Conservation (phyloP, 2,113 vertebrate species). For the Anguilla japonica region DNA sequence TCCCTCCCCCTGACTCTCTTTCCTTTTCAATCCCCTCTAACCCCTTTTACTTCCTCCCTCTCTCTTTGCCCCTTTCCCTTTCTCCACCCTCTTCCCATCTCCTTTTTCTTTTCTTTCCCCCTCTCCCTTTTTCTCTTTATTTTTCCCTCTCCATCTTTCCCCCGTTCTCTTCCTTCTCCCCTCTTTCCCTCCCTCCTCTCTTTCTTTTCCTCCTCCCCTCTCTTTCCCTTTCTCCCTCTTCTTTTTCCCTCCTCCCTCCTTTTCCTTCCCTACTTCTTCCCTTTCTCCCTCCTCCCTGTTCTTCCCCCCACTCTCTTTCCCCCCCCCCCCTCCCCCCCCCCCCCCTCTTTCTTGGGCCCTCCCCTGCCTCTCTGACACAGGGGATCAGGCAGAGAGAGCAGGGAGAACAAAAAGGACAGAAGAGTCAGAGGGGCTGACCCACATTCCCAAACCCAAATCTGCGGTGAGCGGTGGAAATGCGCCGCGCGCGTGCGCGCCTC, state of each 20-base stretch:
- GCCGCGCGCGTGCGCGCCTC: not conserved
- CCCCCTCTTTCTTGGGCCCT: not conserved
- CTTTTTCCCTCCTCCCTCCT: not conserved
- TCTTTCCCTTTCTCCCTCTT: not conserved
- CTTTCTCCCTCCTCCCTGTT: no score
- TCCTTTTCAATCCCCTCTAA: not conserved
- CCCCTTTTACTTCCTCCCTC: no score
- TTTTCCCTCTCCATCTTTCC: no score
- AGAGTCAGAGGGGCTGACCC: conserved; percentile 12
- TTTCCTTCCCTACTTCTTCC: no score
- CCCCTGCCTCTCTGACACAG: not conserved
- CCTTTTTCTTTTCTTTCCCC: no score
- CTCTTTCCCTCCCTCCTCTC: not conserved
- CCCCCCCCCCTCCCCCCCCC: not conserved
- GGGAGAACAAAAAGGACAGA: not conserved
- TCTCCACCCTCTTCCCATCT: no score
- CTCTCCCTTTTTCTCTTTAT: no score
- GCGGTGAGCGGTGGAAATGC: conserved; percentile 3
- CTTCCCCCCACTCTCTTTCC: not conserved
- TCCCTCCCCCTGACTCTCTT: no score
- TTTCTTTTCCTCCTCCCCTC: no score
- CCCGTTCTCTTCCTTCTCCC: not conserved
- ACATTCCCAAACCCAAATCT: conserved; percentile 28
- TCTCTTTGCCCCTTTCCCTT: not conserved
- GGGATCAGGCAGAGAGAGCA: not conserved